A percentile compares a stretch with the other conserved stretches of the same genome.
Conservation (phyloP, 2,888 invertebrate species). For the Selenia dentaria region DNA sequence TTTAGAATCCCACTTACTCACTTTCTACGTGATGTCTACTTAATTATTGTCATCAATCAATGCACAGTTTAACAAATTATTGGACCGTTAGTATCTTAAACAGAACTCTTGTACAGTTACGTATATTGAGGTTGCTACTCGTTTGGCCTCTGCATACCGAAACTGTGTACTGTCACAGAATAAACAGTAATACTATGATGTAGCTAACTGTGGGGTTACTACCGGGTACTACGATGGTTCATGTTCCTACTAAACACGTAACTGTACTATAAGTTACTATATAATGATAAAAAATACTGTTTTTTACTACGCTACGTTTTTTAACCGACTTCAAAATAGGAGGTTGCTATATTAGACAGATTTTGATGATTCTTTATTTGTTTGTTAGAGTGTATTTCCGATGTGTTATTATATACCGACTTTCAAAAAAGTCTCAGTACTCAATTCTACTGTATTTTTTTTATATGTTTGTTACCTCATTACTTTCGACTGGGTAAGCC, state of each 20-base stretch:
- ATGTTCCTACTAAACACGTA: neutral
- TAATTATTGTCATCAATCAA: constrained; percentile 4
- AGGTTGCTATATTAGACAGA: too few species aligned
- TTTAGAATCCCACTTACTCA: neutral
- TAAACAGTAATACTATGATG: neutral
- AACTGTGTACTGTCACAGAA: neutral
- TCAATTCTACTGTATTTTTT: too few species aligned
- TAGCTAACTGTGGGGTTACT: neutral
- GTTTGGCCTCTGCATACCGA: constrained; percentile 4
- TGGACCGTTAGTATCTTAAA: constrained; percentile 9
- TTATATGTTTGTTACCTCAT: too few species aligned
- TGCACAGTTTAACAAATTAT: constrained; percentile 11
- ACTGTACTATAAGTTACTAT: too few species aligned
- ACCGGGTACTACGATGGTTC: neutral
- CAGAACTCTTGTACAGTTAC: constrained; percentile 9
- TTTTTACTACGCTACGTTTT: too few species aligned
- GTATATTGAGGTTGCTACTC: constrained; percentile 3
- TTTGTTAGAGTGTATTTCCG: too few species aligned
- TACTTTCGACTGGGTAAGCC: too few species aligned
- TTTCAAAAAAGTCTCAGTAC: too few species aligned
- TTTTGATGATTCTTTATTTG: too few species aligned
- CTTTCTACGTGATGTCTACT: neutral
- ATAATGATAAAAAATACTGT: too few species aligned
- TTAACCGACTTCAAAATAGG: too few species aligned
- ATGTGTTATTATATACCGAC: too few species aligned